phyloP scores from a whole-genome alignment of 2,113 vertebrate genomes.

The Aptenodytes forsteri region DNA sequence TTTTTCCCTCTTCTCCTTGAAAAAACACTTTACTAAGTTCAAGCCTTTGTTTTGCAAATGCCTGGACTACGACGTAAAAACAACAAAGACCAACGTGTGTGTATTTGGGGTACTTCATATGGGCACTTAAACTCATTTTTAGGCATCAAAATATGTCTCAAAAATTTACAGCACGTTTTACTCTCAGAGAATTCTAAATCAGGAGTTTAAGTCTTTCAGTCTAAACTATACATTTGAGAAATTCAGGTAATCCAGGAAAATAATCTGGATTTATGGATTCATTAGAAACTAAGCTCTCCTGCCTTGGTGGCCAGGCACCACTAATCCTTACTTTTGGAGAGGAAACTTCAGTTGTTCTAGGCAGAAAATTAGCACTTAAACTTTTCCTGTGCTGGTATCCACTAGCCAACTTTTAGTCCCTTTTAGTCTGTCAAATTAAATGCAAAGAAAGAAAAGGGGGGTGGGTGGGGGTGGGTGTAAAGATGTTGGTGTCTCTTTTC shows the following conservation, averaged over 20 bases:
- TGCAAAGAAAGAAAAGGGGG: background rate
- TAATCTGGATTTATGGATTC: background rate
- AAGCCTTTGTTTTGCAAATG: background rate
- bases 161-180: background rate
- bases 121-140: background rate
- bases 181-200: background rate
- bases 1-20: background rate
- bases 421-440: background rate
- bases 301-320: background rate
- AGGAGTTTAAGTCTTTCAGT: background rate
- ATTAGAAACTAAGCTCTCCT: background rate
- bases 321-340: background rate
- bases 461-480: too few species aligned
- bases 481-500: background rate
- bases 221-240: background rate
- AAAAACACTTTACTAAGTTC: background rate
- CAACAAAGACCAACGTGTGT: background rate
- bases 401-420: background rate
- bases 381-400: background rate
- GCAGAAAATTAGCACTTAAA: background rate
- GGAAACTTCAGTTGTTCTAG: background rate
- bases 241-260: background rate
- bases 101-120: background rate
- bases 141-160: background rate
- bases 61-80: background rate